These are phyloP conservation scores for Battus philenor DNA, from an alignment of 1,140 invertebrate genomes.

Conservation along the genomic window DNA sequence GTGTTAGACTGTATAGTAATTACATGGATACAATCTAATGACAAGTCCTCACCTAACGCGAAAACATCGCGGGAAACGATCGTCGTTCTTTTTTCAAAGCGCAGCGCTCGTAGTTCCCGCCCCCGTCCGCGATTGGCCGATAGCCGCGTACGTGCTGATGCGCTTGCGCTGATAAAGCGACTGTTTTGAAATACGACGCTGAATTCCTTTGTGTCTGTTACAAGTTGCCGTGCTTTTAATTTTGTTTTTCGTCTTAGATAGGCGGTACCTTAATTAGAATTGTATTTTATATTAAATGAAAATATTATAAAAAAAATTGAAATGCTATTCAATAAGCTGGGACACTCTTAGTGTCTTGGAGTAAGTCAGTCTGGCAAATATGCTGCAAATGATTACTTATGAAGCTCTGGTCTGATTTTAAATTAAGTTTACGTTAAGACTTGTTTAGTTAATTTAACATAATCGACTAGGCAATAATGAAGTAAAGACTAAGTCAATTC, in stretches of 20 bases:
- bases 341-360: too few species aligned
- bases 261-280: constrained; percentile 2
- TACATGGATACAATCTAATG: constrained; percentile 7
- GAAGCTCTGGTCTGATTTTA: too few species aligned
- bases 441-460: too few species aligned
- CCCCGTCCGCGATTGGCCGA: constrained; percentile 33
- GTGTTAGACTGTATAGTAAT: too few species aligned
- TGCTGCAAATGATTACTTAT: too few species aligned
- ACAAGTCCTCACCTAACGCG: constrained; percentile 18
- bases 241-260: neutral
- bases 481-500: too few species aligned
- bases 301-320: too few species aligned
- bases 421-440: too few species aligned
- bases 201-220: constrained; percentile 11
- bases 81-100: constrained; percentile 31
- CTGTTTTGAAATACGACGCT: constrained; percentile 20
- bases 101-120: constrained; percentile 26
- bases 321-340: too few species aligned
- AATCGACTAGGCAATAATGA: too few species aligned
- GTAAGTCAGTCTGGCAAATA: too few species aligned
- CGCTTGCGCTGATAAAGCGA: constrained; percentile 21
- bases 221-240: neutral
- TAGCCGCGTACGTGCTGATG: constrained; percentile 27
- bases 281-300: neutral
- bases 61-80: constrained; percentile 26